Conservation (phyloP, 2,797 vertebrate genomes). For the Smutsia temminckii region DNA sequence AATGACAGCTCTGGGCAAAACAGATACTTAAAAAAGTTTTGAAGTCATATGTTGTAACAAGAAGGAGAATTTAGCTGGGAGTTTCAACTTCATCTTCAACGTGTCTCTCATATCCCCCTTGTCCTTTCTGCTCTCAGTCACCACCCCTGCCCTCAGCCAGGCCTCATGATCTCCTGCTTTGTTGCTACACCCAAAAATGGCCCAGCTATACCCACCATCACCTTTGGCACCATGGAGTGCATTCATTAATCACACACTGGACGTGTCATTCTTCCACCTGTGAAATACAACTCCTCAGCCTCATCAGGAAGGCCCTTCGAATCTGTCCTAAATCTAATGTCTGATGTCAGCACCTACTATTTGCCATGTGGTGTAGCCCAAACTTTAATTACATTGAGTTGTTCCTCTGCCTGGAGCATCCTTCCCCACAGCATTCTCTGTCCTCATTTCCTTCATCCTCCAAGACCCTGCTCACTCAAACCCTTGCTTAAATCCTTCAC, state of each 20-base stretch:
- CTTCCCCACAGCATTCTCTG: not conserved
- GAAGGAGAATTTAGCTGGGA: not conserved
- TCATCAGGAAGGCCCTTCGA: not conserved
- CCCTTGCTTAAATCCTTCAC: not conserved
- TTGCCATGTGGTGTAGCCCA: not conserved
- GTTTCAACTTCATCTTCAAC: not conserved
- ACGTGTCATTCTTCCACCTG: not conserved
- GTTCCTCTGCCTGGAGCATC: not conserved
- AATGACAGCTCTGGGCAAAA: constrained; percentile 2
- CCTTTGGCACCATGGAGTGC: not conserved
- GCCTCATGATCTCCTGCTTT: not conserved
- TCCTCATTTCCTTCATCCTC: not conserved
- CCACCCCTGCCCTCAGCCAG: not conserved
- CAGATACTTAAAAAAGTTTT: not conserved
- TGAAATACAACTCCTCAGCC: not conserved
- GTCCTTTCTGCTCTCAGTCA: not conserved
- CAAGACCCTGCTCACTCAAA: not conserved
- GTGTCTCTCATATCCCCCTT: not conserved
- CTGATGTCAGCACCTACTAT: not conserved
- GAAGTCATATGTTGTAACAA: not conserved
- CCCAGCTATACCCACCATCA: not conserved
- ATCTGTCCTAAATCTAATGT: not conserved
- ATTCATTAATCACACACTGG: not conserved
- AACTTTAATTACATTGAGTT: not conserved
- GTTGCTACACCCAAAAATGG: not conserved